Base-by-base conservation (phyloP, 2,113 vertebrate species). In the Carassius gibelio region DNA sequence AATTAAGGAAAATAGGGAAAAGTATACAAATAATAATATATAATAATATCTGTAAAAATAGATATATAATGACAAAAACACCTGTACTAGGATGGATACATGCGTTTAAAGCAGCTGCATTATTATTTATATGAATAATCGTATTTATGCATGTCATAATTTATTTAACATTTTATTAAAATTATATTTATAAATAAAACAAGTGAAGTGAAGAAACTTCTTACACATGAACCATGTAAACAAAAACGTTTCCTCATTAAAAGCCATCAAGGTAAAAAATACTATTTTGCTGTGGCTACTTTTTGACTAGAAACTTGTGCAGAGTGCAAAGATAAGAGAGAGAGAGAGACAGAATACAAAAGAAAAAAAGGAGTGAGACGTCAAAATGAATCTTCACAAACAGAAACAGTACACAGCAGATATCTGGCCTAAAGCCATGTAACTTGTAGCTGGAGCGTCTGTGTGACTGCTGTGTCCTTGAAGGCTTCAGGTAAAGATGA, bases 311-410 rank as follows among this genome's bases (percentile, higher is more conserved):
- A 90, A 90, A 93, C 82, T 84, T 92, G 26, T 26, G 26, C 89
- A 86, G 90, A 91, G 91, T 92, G 93, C 89, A 82, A 86, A 91
- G 52, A 64, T 11, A 57, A 77, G 75, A 36, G 84, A 57, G 59
- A 57, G 34, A 84, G 45, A 38, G 75, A 83, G 69, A 76, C 26
- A 50, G 57, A 66, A 15, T 82, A 21, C 64, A 36, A 78, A 57
- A 61, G 80, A 80, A 78, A 30, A 85, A 90, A 83, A 83, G 90
- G 88, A 88, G 90, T 88, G 90, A 92, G 88, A 90, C 94, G 93
- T 96, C 96, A 94, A 92, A 94, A 95, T 91, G 93, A 93, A 96
- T 96, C 95, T 95, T 92, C 89, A 88, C 76, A 89, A 92, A 94
- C 77, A 91, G 85, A 94, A 72, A 92, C 90, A 88, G 48, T 91